Base-by-base conservation (phyloP, 2,113 vertebrate genomes). In the Hippocampus abdominalis region DNA sequence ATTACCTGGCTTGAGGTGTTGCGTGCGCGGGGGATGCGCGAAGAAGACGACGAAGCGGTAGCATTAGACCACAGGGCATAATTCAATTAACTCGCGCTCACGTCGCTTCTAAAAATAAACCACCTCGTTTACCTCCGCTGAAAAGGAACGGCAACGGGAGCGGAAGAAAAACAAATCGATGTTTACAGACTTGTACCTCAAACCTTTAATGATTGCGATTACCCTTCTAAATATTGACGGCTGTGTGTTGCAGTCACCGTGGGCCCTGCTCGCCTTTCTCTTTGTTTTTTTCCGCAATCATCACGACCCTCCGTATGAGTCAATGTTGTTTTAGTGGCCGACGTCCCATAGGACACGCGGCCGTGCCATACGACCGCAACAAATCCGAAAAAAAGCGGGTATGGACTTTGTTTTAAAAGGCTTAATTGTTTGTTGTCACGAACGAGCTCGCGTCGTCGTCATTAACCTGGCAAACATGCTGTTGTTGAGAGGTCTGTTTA, bases 91-190 rank as follows among this genome's bases (percentile, higher is more conserved):
- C 18, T 63, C 15, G 20, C 48, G 53, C 70, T 74, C 23, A 66
- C 23, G 63, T 20, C 21, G 21, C 21, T 8, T 81, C 64, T 69
- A 73, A 70, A 80, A 70, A 69, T 86, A 86, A 81, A 83, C 85
- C 87, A 78, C 70, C 64, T 78, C 64, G 18, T 63, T 68, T 71
- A 62, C 40, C 72, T 53, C 71, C 69, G 48, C 53, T 18, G 57
- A 61, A 63, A 80, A 77, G 64, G 78, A 79, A 86, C 81, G 65
- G 65, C 82, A 88, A 86, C 78, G 77, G 73, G 65, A 56, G 11
- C 36, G 23, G 39, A 40, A n/a, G 21, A 42, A 44, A 21, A 57
- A 51, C 40, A 81, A 80, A 87, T 85, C 48, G 54, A 82, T 87
- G 68, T 73, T 67, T 4, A 2, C 25, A 62, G 73, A 85, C 69